Evolutionary conservation across 2,113 vertebrate genomes (phyloP).

Genomic region (Sclerurus mexicanus): DNA sequence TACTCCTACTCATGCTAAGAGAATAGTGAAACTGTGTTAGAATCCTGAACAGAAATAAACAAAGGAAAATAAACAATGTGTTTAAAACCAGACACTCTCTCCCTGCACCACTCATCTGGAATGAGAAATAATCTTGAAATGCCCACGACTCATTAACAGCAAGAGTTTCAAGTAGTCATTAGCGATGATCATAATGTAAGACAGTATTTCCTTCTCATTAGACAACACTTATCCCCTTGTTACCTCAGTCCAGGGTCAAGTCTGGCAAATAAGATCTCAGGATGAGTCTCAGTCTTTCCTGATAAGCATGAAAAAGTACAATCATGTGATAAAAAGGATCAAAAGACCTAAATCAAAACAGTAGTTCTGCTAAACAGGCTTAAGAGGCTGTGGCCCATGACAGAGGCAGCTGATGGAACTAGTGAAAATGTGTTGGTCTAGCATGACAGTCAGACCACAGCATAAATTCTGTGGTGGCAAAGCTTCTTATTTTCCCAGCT

Average conservation of each 20-base stretch:
- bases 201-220: neutral
- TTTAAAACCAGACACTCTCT: neutral
- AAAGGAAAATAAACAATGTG: neutral
- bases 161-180: neutral
- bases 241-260: neutral
- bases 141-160: neutral
- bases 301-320: neutral
- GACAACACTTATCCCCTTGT: neutral
- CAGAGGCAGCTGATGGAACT: neutral
- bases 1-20: neutral
- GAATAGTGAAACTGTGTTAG: neutral
- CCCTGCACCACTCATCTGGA: neutral
- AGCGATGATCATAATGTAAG: fast-evolving
- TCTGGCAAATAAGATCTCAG: neutral
- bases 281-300: neutral
- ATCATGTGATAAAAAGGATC: neutral
- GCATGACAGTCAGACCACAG: neutral
- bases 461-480: neutral
- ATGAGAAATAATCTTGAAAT: neutral
- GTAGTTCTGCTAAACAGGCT: neutral
- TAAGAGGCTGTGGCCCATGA: neutral
- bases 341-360: neutral
- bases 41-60: neutral
- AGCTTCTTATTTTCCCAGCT: neutral
- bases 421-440: neutral